Percentiles rank a stretch among this genome's conserved stretches.
Conservation (phyloP, 2,797 vertebrate species). For the Sebastolobus altivelis region DNA sequence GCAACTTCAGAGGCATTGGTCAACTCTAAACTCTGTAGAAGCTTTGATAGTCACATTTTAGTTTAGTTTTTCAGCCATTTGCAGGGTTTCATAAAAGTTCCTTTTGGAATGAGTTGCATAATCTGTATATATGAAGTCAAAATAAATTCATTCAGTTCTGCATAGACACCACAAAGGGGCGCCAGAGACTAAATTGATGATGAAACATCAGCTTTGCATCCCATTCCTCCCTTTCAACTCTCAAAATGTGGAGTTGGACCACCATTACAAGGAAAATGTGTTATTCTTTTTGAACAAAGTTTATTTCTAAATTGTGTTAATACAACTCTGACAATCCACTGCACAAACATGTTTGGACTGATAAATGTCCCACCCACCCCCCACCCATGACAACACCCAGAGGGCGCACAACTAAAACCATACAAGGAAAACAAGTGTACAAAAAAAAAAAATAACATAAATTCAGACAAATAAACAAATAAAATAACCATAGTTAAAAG, state of each 20-base stretch:
- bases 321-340: no score
- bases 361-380: no score
- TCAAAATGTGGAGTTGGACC: not conserved
- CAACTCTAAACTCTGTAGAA: not conserved
- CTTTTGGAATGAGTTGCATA: not conserved
- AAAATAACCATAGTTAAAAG: no score
- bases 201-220: not conserved
- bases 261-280: not conserved
- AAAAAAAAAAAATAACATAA: no score
- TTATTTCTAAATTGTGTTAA: no score
- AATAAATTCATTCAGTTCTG: constrained; percentile 31
- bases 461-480: no score
- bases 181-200: constrained; percentile 69
- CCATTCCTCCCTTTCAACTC: not conserved
- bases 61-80: not conserved
- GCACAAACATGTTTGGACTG: no score
- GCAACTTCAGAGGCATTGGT: not conserved
- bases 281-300: no score
- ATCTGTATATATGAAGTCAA: not conserved
- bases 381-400: no score
- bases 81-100: not conserved
- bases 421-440: no score
- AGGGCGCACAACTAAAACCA: no score
- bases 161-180: constrained; percentile 71
- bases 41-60: not conserved